These are phyloP conservation scores for Eulimnadia texana DNA, from an alignment of 1,140 invertebrate genomes.

Conservation along the genomic window DNA sequence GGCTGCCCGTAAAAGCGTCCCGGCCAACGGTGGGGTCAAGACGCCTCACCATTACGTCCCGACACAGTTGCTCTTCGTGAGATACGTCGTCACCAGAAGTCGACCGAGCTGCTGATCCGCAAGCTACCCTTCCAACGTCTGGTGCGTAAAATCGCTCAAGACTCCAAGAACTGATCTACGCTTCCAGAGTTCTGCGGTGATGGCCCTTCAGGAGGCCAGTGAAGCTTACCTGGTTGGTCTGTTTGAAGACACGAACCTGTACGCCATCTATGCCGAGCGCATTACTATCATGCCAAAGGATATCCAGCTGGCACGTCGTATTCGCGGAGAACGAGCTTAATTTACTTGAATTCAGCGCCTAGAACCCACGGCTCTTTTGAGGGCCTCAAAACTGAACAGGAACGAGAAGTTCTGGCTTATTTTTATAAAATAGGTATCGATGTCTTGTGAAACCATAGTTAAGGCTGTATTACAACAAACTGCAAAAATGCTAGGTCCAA, in stretches of 20 bases:
- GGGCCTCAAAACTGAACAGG: neutral
- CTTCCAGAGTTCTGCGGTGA: constrained; percentile 63
- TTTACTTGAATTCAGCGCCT: no score
- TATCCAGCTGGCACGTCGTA: constrained; percentile 46
- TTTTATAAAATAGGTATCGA: no score
- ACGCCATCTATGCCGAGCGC: constrained; percentile 45
- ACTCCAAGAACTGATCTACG: constrained; percentile 57
- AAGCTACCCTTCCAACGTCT: constrained; percentile 61
- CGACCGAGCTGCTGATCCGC: constrained; percentile 55
- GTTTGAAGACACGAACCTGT: constrained; percentile 56
- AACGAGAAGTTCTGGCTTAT: no score
- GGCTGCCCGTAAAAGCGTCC: constrained; percentile 63
- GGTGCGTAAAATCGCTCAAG: constrained; percentile 72
- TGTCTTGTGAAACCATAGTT: no score
- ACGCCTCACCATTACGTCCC: constrained; percentile 46
- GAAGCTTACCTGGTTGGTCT: constrained; percentile 60
- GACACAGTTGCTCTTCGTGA: constrained; percentile 72
- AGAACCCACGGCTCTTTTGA: constrained; percentile 4
- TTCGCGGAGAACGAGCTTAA: constrained; percentile 55
- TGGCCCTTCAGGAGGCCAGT: constrained; percentile 46
- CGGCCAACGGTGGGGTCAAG: constrained; percentile 69
- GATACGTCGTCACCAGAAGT: constrained; percentile 48
- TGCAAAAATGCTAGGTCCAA: no score
- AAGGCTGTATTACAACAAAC: no score
- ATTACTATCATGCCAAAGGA: constrained; percentile 50